phyloP scores from a whole-genome alignment of 2,113 vertebrate species.

The Varanus komodoensis region DNA sequence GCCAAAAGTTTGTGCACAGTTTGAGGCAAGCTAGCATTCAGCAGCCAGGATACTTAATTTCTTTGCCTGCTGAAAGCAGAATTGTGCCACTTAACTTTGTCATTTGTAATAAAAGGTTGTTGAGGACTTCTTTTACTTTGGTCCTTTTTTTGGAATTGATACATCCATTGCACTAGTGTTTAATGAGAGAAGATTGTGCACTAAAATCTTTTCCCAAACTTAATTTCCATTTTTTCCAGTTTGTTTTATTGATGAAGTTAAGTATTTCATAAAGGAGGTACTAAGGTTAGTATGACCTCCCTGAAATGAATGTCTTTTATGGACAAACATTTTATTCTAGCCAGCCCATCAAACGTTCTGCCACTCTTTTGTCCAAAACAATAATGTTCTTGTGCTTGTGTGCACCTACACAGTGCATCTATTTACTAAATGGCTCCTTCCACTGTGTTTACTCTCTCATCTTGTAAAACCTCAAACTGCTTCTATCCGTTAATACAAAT shows the following conservation, averaged over 20 bases:
- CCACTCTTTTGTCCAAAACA: too few relatives aligned
- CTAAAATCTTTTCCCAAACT: too few relatives aligned
- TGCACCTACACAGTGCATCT: background rate
- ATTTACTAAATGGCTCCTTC: background rate
- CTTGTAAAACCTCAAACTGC: background rate
- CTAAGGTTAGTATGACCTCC: too few relatives aligned
- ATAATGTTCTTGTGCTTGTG: background rate
- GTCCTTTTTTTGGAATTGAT: background rate
- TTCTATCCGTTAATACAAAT: background rate
- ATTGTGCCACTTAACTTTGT: background rate
- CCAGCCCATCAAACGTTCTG: background rate
- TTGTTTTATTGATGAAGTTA: background rate
- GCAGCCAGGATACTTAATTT: background rate
- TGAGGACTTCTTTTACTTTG: background rate
- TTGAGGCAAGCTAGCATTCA: background rate
- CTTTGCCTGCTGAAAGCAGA: background rate
- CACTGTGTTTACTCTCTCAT: background rate
- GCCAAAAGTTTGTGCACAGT: background rate
- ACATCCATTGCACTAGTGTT: too few relatives aligned
- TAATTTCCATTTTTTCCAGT: background rate
- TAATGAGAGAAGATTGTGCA: background rate
- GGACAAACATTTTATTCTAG: background rate
- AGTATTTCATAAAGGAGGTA: background rate
- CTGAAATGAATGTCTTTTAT: background rate
- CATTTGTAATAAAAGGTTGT: background rate